Percentiles rank a stretch among this genome's conserved stretches.
Evolutionary conservation across 2,113 vertebrate species (phyloP).

Genomic region (Tachycineta bicolor): DNA sequence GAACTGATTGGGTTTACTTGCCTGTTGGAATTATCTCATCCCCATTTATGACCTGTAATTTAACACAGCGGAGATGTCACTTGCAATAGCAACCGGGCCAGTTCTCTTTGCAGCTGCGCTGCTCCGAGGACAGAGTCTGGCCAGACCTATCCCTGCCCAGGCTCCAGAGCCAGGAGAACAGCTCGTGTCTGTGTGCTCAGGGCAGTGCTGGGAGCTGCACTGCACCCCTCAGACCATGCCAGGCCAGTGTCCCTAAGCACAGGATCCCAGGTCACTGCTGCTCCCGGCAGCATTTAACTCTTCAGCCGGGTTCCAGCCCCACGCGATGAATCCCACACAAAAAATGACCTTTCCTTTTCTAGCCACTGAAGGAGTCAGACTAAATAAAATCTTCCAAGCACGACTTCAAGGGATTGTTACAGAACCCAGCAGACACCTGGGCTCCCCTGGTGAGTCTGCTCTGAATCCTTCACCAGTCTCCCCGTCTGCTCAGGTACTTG

Average conservation of each 20-base stretch:
- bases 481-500: not conserved
- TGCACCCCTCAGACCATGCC: not conserved
- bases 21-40: slow-evolving; percentile 90
- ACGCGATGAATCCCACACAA: not conserved
- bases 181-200: accelerated
- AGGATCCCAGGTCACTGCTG: not conserved
- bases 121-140: slow-evolving; percentile 15
- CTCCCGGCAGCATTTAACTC: not conserved
- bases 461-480: not conserved
- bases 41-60: slow-evolving; percentile 96
- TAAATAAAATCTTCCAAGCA: not conserved
- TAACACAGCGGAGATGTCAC: slow-evolving; percentile 87
- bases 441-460: not conserved
- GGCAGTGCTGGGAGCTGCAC: not conserved
- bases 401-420: not conserved
- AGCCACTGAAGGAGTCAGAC: not conserved
- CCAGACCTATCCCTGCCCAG: not conserved
- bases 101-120: slow-evolving; percentile 50
- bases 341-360: not conserved
- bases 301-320: not conserved
- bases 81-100: slow-evolving; percentile 66
- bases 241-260: accelerated
- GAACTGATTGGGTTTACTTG: slow-evolving; percentile 86
- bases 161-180: not conserved
- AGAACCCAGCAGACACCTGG: not conserved